phyloP scores from a whole-genome alignment of 2,888 invertebrate genomes.

The Cryptocephalus primarius region DNA sequence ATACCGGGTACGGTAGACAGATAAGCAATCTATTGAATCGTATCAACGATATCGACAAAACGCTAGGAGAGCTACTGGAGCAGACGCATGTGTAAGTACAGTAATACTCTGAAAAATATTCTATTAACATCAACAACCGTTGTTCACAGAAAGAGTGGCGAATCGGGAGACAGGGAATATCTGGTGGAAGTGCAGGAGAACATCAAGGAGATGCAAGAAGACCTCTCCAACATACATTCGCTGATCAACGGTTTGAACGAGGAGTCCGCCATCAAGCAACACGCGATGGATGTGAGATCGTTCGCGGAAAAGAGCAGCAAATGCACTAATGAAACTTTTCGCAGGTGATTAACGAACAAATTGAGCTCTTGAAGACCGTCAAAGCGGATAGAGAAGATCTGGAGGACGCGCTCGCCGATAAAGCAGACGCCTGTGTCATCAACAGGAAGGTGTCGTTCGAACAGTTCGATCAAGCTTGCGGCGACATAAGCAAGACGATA shows the following conservation, averaged over 20 bases:
- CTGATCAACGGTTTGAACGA: slow-evolving; percentile 31
- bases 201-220: slow-evolving; percentile 32
- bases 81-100: slow-evolving; percentile 12
- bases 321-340: neutral
- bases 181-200: slow-evolving; percentile 33
- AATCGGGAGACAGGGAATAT: slow-evolving; percentile 18
- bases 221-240: slow-evolving; percentile 26
- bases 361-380: slow-evolving; percentile 51
- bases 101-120: neutral
- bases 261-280: slow-evolving; percentile 45
- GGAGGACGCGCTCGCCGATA: slow-evolving; percentile 60
- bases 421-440: slow-evolving; percentile 58
- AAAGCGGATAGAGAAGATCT: slow-evolving; percentile 64
- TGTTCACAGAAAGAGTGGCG: slow-evolving; percentile 18
- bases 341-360: slow-evolving; percentile 52
- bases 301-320: too few species aligned
- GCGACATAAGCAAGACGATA: slow-evolving; percentile 52
- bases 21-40: slow-evolving; percentile 41
- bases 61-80: slow-evolving; percentile 29
- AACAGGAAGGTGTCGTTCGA: slow-evolving; percentile 64
- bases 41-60: slow-evolving; percentile 37
- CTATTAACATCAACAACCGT: too few species aligned
- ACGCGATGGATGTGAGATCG: slow-evolving; percentile 40
- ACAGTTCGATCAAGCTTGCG: slow-evolving; percentile 57
- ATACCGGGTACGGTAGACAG: slow-evolving; percentile 33